These are phyloP conservation scores for Oreochromis mossambicus DNA, from an alignment of 2,797 vertebrate species.

Conservation along the genomic window DNA sequence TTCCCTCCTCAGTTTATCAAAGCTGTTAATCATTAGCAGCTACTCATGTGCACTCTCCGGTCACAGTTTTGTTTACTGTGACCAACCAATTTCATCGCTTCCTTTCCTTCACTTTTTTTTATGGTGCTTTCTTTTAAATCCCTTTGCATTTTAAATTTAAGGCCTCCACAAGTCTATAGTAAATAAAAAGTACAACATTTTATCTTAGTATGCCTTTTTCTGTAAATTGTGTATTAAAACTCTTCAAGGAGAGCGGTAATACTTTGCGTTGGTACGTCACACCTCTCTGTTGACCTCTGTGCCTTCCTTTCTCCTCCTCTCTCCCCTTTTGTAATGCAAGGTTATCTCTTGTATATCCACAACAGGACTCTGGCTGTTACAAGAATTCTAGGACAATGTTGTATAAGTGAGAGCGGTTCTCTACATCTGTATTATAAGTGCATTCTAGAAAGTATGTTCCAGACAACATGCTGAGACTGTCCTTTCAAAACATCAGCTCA, in stretches of 20 bases:
- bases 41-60: not conserved
- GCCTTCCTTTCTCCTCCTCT: not conserved
- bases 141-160: not conserved
- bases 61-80: not conserved
- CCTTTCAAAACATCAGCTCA: conserved; percentile 12
- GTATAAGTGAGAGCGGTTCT: not conserved
- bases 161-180: not conserved
- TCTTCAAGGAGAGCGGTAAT: not conserved
- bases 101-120: not conserved
- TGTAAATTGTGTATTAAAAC: not conserved
- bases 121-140: not conserved
- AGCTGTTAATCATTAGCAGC: not conserved
- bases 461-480: conserved; percentile 26
- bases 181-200: not conserved
- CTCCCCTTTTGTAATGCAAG: conserved; percentile 3
- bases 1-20: not conserved
- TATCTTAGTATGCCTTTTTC: not conserved
- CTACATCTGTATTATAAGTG: not conserved
- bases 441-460: conserved; percentile 4
- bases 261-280: not conserved
- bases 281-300: not conserved
- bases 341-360: conserved; percentile 38
- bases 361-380: not conserved
- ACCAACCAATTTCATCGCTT: not conserved
- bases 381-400: not conserved